Conservation (phyloP, 30 jellyfish, hydroid and myxozoan species). For the Nemopilema nomurai region DNA sequence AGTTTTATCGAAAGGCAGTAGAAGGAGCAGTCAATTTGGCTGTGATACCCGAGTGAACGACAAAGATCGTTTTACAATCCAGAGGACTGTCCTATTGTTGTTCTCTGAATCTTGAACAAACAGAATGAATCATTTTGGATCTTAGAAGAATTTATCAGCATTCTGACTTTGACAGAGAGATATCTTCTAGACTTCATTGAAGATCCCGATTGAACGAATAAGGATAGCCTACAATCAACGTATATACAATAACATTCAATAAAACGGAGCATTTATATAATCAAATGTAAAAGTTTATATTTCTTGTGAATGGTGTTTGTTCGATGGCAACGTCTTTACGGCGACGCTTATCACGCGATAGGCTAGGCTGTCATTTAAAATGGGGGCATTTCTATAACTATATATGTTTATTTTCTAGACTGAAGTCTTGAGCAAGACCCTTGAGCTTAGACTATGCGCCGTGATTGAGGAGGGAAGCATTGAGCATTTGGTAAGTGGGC, state of each 20-base stretch:
- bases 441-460: constrained; percentile 53
- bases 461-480: constrained; percentile 32
- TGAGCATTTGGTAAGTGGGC: constrained; percentile 46
- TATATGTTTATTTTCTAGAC: constrained; percentile 22
- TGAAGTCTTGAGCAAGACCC: constrained; percentile 52
- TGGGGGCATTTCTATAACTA: not conserved
- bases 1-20: not conserved
- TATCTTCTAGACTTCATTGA: too few relatives aligned
- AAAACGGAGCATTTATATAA: too few relatives aligned
- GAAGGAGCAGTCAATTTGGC: not conserved
- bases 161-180: not conserved
- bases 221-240: too few relatives aligned
- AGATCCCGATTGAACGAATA: too few relatives aligned
- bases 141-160: not conserved
- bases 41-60: not conserved
- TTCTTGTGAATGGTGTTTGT: too few relatives aligned
- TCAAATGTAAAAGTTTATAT: too few relatives aligned
- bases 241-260: too few relatives aligned
- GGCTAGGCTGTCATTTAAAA: not conserved
- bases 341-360: not conserved
- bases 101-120: not conserved
- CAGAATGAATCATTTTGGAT: not conserved
- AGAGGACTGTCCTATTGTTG: not conserved
- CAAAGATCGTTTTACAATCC: not conserved
- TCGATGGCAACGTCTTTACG: not conserved